Evolutionary conservation across 1,140 invertebrate species (phyloP), one percentile per base, ranked within the genome.

Genomic region (Acromyrmex heyeri): DNA sequence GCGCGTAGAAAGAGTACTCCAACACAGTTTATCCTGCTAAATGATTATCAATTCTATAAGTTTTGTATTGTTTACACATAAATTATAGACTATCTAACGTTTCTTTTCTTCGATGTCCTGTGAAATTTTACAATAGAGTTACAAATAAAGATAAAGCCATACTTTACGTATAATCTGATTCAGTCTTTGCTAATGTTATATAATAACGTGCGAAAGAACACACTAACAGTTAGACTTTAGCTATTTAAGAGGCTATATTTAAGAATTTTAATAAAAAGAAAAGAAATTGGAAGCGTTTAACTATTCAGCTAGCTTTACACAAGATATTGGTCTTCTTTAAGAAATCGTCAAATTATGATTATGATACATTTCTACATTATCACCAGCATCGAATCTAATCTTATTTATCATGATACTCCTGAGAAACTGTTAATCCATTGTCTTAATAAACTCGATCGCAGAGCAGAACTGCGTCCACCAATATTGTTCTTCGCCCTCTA

Each of bases 391-490:
- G 24, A 73, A 57, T 70, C 57, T 88, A 62, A 77, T 86, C 57
- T 50, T 24, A 73, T 55, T 64, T 67, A 70, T 55, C 21, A n/a
- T 55, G 53, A 64, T 83, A 83, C 77, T 55, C 79, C 57, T 73
- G 64, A 87, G 79, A 86, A 69, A 82, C 18, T 83, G 21, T 95
- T 98, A 98, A 95, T 98, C 98, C 98, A 99, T 99, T 64, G 98
- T 99, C 96, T 99, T 99, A 91, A 99, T 99, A 95, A 99, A 99
- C 95, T 99, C 98, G 50, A 99, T 98, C 12, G 99, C 98, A 0
- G 99, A 98, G 89, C 98, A 98, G 95, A 99, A 99, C 94, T 99
- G 99, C 59, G 98, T 99, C 99, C 99, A 99, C 97, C 99, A 99
- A 95, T 99, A 99, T 93, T 98, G 97, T 93, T 99, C 98, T 95